Conservation (phyloP, 2,888 invertebrate genomes). For the Mycalesis mineus region DNA sequence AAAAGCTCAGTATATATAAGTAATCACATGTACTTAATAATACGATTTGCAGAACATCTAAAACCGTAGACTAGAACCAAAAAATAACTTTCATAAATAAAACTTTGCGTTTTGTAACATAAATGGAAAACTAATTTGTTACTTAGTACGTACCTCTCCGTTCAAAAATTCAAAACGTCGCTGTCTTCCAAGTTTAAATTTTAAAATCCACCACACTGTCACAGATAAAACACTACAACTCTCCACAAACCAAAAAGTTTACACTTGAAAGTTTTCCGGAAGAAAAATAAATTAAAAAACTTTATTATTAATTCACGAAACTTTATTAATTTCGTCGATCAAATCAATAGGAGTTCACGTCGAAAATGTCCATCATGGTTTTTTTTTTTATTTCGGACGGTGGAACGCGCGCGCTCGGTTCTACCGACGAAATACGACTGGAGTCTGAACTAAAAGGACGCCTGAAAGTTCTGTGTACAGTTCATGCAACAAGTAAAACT, state of each 20-base stretch:
- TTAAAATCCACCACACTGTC: slow-evolving; percentile 14
- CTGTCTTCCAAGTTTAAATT: slow-evolving; percentile 1
- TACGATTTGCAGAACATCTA: too few relatives aligned
- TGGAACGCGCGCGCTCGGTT: slow-evolving; percentile 34
- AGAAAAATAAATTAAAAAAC: slow-evolving; percentile 6
- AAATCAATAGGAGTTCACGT: slow-evolving; percentile 3
- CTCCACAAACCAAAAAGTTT: slow-evolving; percentile 5
- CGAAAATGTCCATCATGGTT: slow-evolving; percentile 1
- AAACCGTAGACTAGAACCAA: too few relatives aligned
- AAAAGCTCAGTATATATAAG: too few relatives aligned
- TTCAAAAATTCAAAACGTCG: slow-evolving; percentile 6
- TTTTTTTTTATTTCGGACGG: not conserved
- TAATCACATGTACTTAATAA: too few relatives aligned
- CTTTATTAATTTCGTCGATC: not conserved
- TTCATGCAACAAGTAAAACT: slow-evolving; percentile 49
- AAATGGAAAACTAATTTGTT: too few relatives aligned
- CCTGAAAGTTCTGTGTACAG: slow-evolving; percentile 37
- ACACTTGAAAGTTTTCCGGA: not conserved
- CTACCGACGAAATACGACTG: slow-evolving; percentile 39
- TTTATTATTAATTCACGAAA: not conserved
- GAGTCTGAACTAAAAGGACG: slow-evolving; percentile 6
- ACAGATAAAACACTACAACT: not conserved
- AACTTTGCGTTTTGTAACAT: too few relatives aligned
- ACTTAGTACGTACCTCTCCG: slow-evolving; percentile 14
- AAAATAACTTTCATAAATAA: too few relatives aligned